Conservation (phyloP, 2,888 invertebrate genomes). For the Epinotia brunnichana region DNA sequence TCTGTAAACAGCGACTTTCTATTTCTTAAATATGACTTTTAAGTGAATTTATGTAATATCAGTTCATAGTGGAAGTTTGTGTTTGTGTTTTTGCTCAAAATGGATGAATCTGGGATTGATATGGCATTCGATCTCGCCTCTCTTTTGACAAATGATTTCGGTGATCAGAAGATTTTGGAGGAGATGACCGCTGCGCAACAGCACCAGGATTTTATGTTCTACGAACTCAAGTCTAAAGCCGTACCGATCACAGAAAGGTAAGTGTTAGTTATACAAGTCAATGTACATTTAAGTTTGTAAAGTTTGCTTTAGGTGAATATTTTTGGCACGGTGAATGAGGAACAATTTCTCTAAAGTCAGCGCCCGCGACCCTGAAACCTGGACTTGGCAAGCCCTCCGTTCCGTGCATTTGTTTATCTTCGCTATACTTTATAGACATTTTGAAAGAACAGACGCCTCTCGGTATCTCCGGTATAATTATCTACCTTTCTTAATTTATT, state of each 20-base stretch:
- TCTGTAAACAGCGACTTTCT: conserved; percentile 65
- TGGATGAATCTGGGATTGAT: conserved; percentile 87
- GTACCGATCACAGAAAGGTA: conserved; percentile 84
- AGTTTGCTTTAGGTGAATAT: conserved; percentile 63
- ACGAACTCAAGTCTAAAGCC: conserved; percentile 85
- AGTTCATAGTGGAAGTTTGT: conserved; percentile 68
- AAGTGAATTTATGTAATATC: conserved; percentile 56
- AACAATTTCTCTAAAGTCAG: conserved; percentile 77
- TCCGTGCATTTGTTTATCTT: conserved; percentile 70
- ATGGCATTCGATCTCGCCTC: conserved; percentile 86
- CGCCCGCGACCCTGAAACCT: conserved; percentile 76
- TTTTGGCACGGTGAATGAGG: conserved; percentile 76
- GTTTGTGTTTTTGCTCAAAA: conserved; percentile 71
- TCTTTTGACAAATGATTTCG: conserved; percentile 82
- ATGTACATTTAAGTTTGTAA: conserved; percentile 26
- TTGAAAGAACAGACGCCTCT: conserved; percentile 11
- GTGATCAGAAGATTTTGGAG: conserved; percentile 81
- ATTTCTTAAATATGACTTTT: conserved; percentile 65
- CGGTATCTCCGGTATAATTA: conserved; percentile 1
- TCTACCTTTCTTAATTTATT: conserved; percentile 13
- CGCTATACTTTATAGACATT: conserved; percentile 28
- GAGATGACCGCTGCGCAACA: conserved; percentile 83
- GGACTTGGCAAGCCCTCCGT: conserved; percentile 78
- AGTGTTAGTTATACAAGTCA: conserved; percentile 57
- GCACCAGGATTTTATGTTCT: conserved; percentile 85